These are phyloP conservation scores for Erebia palarica DNA, from an alignment of 2,888 invertebrate genomes.

Conservation along the genomic window DNA sequence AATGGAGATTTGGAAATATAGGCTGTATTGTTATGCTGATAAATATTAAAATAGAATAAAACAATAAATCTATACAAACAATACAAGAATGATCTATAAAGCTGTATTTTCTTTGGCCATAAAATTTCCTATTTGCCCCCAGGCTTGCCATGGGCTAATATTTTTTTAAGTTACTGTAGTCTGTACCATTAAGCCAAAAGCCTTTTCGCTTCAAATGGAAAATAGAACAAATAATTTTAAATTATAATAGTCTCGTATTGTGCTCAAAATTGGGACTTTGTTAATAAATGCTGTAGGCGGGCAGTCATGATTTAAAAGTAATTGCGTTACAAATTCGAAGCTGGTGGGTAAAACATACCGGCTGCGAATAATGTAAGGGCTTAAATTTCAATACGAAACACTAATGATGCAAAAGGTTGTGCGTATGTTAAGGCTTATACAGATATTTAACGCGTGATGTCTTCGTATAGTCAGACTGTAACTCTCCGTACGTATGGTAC, in stretches of 20 bases:
- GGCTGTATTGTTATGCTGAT: constrained; percentile 22
- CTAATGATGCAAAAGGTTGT: constrained; percentile 50
- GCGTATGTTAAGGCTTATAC: too few relatives aligned
- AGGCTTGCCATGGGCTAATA: constrained; percentile 41
- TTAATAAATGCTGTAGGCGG: constrained; percentile 53
- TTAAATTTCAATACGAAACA: constrained; percentile 61
- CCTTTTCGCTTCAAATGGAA: constrained; percentile 14
- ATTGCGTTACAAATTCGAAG: constrained; percentile 73
- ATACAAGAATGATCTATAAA: constrained; percentile 40
- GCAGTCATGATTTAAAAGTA: constrained; percentile 67
- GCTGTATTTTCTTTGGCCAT: constrained; percentile 46
- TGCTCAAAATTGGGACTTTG: constrained; percentile 41
- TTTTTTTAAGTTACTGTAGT: constrained; percentile 32
- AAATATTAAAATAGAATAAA: constrained; percentile 9
- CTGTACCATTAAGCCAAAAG: not conserved
- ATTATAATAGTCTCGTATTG: constrained; percentile 41
- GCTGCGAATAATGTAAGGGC: constrained; percentile 62
- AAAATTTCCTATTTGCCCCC: constrained; percentile 53
- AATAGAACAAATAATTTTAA: constrained; percentile 21
- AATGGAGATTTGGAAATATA: constrained; percentile 28
- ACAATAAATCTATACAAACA: not conserved
- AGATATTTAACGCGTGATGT: too few relatives aligned
- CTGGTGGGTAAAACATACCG: constrained; percentile 58
- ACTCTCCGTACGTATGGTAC: too few relatives aligned
- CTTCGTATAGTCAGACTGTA: too few relatives aligned